Evolutionary conservation across 1,140 invertebrate species (phyloP).

Genomic region (Drosophila tani): DNA sequence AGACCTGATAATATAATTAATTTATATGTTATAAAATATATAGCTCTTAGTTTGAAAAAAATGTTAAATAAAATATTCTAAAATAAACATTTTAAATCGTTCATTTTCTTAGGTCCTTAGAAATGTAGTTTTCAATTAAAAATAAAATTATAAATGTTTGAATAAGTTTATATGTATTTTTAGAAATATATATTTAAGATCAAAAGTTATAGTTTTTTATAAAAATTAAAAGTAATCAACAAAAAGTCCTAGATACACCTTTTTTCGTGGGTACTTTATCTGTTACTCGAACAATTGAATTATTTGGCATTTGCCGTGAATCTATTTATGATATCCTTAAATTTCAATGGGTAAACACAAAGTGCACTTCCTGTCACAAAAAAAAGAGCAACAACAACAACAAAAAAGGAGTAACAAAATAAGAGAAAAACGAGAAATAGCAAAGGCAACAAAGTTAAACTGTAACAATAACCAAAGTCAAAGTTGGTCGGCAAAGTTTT

Average conservation of each 20-base stretch:
- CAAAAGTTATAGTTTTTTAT: background rate
- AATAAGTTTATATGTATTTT: too few relatives aligned
- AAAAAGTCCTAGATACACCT: background rate
- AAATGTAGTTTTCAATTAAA: too few relatives aligned
- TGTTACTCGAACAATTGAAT: slow-evolving; percentile 11
- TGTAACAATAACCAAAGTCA: slow-evolving; percentile 83
- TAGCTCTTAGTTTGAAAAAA: background rate
- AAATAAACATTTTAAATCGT: too few relatives aligned
- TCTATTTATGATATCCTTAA: slow-evolving; percentile 4
- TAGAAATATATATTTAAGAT: too few relatives aligned
- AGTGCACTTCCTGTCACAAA: slow-evolving; percentile 35
- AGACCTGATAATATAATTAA: too few relatives aligned
- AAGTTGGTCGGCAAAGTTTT: slow-evolving; percentile 82
- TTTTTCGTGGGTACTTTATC: background rate
- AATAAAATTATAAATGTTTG: too few relatives aligned
- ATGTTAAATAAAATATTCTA: background rate
- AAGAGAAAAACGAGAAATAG: slow-evolving; percentile 47
- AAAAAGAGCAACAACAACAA: slow-evolving; percentile 1
- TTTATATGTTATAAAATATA: background rate
- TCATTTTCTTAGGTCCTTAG: too few relatives aligned
- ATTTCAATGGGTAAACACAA: slow-evolving; percentile 23
- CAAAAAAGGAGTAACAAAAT: slow-evolving; percentile 16
- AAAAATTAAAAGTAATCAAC: background rate
- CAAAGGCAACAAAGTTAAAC: slow-evolving; percentile 76
- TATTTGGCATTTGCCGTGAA: slow-evolving; percentile 8